Evolutionary conservation across 2,113 vertebrate genomes (phyloP), one percentile per base, ranked within the genome.

Genomic region (Sinocyclocheilus rhinocerous): DNA sequence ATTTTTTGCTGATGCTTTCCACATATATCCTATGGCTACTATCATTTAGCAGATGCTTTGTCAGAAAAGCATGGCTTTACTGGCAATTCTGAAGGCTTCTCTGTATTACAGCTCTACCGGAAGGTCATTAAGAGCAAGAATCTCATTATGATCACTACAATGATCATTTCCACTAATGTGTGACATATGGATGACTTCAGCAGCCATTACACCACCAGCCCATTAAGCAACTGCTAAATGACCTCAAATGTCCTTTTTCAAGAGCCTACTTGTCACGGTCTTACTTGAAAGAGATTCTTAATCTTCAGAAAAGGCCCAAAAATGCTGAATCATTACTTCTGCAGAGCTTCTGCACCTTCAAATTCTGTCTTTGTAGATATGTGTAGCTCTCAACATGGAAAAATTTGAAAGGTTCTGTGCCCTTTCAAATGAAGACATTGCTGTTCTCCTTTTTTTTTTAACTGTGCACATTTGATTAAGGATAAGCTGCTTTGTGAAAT

Each of bases 151-250:
- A 59, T 79, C 39, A 24, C 18, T 59, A 59, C 65, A 12, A 85
- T 85, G 73, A 52, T 73, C 1, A 69, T 48, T 80, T 59, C 36
- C 76, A 61, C 55, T 73, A 59, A 61, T 70, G 61, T 65, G 48
- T 36, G 52, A n/a, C 76, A 79, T 79, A 85, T 85, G 76, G 78
- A 63, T 75, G 73, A 69, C 83, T 57, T 85, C 36, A 48, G n/a
- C 22, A 18, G 39, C 45, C 67, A 83, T 48, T 82, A 52, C 36
- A 26, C 33, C 12, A 65, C 13, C 0, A 83, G 63, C 69, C 69
- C 78, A 65, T 57, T 42, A 50, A 65, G 6, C 36, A 29, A 39
- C 55, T 82, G 76, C 26, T 65, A 36, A 88, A 69, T 67, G 26
- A 69, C 61, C 45, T 33, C 59, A 61, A 18, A 45, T 26, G 75